Evolutionary conservation across 2,888 invertebrate genomes (phyloP).

Genomic region (Silvanus unidentatus): DNA sequence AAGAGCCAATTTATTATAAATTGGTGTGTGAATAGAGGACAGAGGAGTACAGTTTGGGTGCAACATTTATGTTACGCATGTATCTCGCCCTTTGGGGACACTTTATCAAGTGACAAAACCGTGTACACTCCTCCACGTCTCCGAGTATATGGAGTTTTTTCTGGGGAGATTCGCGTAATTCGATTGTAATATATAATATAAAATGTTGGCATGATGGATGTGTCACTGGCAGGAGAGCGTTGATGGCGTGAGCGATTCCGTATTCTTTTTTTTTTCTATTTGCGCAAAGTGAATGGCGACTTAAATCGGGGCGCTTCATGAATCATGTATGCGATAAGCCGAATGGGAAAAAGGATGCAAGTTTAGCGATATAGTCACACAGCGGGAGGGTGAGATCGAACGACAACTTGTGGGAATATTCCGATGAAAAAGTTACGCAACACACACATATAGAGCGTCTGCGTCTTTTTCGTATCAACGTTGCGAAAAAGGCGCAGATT

Average conservation of each 20-base stretch:
- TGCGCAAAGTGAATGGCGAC: conserved; percentile 6
- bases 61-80: too few relatives aligned
- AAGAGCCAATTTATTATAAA: too few relatives aligned
- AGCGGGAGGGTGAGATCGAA: not conserved
- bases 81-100: conserved; percentile 3
- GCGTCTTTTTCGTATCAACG: too few relatives aligned
- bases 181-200: conserved; percentile 4
- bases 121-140: not conserved
- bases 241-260: conserved; percentile 1
- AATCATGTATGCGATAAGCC: conserved; percentile 7
- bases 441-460: too few relatives aligned
- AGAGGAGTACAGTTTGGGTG: too few relatives aligned
- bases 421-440: too few relatives aligned
- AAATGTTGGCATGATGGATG: conserved; percentile 6
- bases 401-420: conserved; percentile 4
- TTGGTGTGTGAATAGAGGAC: too few relatives aligned
- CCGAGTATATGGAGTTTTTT: not conserved
- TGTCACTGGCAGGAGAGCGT: conserved; percentile 5
- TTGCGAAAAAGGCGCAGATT: too few relatives aligned
- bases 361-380: not conserved
- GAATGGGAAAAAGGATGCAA: not conserved
- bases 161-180: conserved; percentile 3
- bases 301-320: conserved; percentile 6
- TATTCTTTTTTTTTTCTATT: conserved; percentile 4
- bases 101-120: conserved; percentile 5